Base-by-base conservation (phyloP, 37 sponge, comb jelly and placozoan genomes). In the Bolinopsis microptera region DNA sequence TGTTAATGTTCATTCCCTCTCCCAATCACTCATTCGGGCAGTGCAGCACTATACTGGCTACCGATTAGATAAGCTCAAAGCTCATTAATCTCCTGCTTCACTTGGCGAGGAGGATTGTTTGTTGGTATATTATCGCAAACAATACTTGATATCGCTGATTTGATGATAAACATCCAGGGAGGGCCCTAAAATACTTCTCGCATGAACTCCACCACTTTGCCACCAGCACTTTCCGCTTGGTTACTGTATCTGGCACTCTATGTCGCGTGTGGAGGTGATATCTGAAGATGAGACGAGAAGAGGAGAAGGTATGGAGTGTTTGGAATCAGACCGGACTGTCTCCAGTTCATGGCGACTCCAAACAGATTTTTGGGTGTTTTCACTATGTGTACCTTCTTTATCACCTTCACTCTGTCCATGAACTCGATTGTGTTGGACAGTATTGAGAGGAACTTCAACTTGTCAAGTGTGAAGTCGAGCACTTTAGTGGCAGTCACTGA, bases 401-500 rank as follows among this genome's bases (percentile, higher is more conserved):
- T 72, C 25, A 72, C 75, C 75, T 72, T 72, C 75, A 72, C 75
- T 30, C 31, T 30, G 2, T 8, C 75, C 75, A 72, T 72, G 75
- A 72, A 72, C 75, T 72, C 75, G 31, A 72, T 72, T 3, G 75
- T 72, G 26, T 28, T 72, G 26, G 75, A 72, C 31, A 72, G 75
- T 28, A 72, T 72, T 72, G 75, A 72, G 75, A 5, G 75, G 25
- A 72, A 72, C 31, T 72, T 72, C 75, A 72, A 24, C 25, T 72
- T 72, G 75, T 72, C 75, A 3, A 72, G 75, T n/a, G 75, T 72
- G 26, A 72, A 72, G 31, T 72, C 75, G 25, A 72, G 75, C 75
- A 72, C 75, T 72, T 21, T 72, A 21, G 75, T 72, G 25, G 75
- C 75, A 23, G 31, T 72, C 3, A 72, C 75, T 28, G 75, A 72